Base-by-base conservation (phyloP, 2,797 vertebrate species). In the Ctenochaetus hawaiiensis region DNA sequence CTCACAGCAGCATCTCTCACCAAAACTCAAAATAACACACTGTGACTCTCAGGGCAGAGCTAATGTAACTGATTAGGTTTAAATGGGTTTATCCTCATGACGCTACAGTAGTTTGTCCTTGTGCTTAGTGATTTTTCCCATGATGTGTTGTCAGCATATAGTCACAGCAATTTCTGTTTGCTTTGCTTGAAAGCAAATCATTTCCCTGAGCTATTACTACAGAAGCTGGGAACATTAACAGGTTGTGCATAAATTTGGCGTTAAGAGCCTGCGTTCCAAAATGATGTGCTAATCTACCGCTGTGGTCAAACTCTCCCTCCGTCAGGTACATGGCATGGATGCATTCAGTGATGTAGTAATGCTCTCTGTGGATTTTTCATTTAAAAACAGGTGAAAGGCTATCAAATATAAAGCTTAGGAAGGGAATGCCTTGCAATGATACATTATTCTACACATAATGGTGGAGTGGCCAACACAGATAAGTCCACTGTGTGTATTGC, bases 81-180 rank as follows among this genome's bases (percentile, higher is more conserved):
- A 87, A 89, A 90, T 88, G 67, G 78, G 73, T 89, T 80, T 82
- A 84, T 90, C 80, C 84, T 91, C 87, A 47, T 17, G 82, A 81
- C 62, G 53, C 83, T 68, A 75, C 64, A 63, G 45, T n/a, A 71
- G 73, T 71, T 77, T 72, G 86, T 88, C 80, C 86, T 89, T 78
- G 76, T 73, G 71, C 76, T 80, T 52, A 34, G 57, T 74, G 67
- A 84, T 82, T 89, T 86, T 64, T 88, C 84, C 83, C 75, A 70
- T 67, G 68, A 83, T 39, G 41, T 80, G 71, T 68, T 74, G 78
- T 91, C 87, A 90, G 88, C 82, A 84, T 69, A 87, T 87, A 89
- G 79, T 84, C 75, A 83, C 83, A 81, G 87, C 81, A 89, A 87
- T 87, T 87, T 91, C 63, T 83, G 74, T 90, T 89, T 84, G 82